Base-by-base conservation (phyloP, 2,888 invertebrate species). In the Caenorhabditis imperialis region DNA sequence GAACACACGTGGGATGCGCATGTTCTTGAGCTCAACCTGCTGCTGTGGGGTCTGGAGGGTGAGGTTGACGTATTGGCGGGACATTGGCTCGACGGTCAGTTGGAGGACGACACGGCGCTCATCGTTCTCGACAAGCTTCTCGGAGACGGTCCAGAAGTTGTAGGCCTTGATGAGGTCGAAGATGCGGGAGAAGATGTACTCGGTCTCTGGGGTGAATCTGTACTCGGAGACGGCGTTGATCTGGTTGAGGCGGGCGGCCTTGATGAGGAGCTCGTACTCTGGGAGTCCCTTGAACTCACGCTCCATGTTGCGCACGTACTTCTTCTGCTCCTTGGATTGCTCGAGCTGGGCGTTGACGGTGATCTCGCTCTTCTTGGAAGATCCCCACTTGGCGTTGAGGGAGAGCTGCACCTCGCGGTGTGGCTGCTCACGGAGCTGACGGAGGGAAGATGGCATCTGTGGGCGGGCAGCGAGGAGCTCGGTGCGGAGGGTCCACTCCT, bases 11-110 rank as follows among this genome's bases (percentile, higher is more conserved):
- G 74, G 71, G 12, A 67, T 44, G 51, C 55, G 54, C 30, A 77
- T 22, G 38, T 60, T 73, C 23, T 47, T 40, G 40, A 74, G 42
- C 23, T 55, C 47, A 22, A 72, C 22, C 44, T 74, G 67, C 44
- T 81, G 72, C 57, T 61, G 42, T 44, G 84, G 82, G 16, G 85
- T 79, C 25, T 75, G 62, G 57, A 86, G 40, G 61, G 85, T 77
- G 45, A 86, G 16, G 79, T 85, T 85, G 73, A 75, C 57, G 71
- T 72, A 81, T 33, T 74, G 79, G 18, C 75, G 77, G 60, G 72
- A 79, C 30, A 65, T 25, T 62, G 86, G 82, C 48, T 86, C 86
- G 45, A 86, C 75, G 58, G 76, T 51, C 16, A 84, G 42, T 35
- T 70, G 76, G 42, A 63, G 51, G 44, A 55, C 35, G 45, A 72